A percentile compares a stretch with the other conserved stretches of the same genome.
phyloP scores from a whole-genome alignment of 37 sponge, comb jelly and placozoan genomes.

The Diacarnus erythraeanus region DNA sequence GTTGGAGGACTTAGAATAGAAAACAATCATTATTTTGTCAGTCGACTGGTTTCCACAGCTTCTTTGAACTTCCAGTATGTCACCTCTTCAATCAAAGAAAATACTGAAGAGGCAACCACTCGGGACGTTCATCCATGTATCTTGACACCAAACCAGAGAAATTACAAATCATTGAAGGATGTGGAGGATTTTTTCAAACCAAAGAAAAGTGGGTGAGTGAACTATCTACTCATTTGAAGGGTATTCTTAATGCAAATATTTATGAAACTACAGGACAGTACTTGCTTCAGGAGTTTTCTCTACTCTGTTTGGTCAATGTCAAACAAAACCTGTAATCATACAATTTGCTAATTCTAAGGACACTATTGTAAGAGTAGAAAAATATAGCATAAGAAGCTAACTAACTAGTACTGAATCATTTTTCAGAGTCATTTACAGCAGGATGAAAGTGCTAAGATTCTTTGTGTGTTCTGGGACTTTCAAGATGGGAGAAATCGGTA shows the following conservation, averaged over 20 bases:
- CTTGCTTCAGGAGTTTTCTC: neutral
- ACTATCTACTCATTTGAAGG: neutral
- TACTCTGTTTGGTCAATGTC: neutral
- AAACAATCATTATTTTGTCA: too few relatives aligned
- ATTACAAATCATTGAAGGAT: neutral
- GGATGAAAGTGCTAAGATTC: too few relatives aligned
- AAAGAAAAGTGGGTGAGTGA: neutral
- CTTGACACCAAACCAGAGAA: neutral
- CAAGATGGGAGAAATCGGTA: neutral
- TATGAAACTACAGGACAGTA: too few relatives aligned
- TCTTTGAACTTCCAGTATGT: too few relatives aligned
- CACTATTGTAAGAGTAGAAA: neutral
- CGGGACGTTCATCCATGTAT: neutral
- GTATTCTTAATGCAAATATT: too few relatives aligned
- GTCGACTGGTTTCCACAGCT: too few relatives aligned
- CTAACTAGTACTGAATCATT: too few relatives aligned
- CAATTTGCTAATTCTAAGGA: neutral
- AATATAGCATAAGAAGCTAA: too few relatives aligned
- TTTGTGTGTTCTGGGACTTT: slow-evolving; percentile 22
- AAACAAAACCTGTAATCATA: neutral
- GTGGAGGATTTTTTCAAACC: neutral
- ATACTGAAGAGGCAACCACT: too few relatives aligned
- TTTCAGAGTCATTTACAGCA: too few relatives aligned
- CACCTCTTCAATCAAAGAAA: too few relatives aligned
- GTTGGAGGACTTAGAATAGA: too few relatives aligned